Base-by-base conservation (phyloP, 2,888 invertebrate species). In the Seira ritae region DNA sequence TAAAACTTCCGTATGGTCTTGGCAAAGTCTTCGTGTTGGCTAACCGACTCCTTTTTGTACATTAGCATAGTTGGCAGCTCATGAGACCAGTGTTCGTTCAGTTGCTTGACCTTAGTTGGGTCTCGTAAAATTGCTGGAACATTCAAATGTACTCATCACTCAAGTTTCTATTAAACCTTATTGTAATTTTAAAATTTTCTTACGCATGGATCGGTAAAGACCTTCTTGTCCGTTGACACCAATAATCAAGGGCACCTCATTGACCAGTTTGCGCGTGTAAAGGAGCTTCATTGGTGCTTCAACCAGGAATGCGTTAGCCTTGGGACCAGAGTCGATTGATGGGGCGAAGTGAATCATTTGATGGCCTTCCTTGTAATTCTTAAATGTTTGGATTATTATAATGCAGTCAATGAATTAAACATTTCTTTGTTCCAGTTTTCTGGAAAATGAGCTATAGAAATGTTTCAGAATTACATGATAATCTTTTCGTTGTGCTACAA, bases 221-320 rank as follows among this genome's bases (percentile, higher is more conserved):
- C 84, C 88, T 68, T 88, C 88, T 4, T 85, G 46, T 0, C 62
- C 66, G 42, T 86, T 86, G 15, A 77, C 67, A 1, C 87, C 88
- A 0, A 86, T 0, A 62, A 88, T 80, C 24, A 84, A 60, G n/a
- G 87, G 87, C 19, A 88, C 88, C 24, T 85, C 85, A 22, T 73
- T 88, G 0, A 81, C 37, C 12, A 88, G 37, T 50, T 85, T 73
- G 10, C 84, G 81, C 0, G 24, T 50, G 22, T 65, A 55, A n/a
- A 88, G 22, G 15, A 77, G 12, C 8, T 74, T 20, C 19, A 71
- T 55, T 8, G 87, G 87, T 23, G 72, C 22, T 19, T 86, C 81
- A 10, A 65, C 72, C 17, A 87, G 37, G 68, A 88, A 80, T 15
- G 83, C 73, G 17, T 84, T 65, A 1, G 22, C 46, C 8, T 55